phyloP scores from a whole-genome alignment of 35 echinoderm and acorn worm genomes.

The Eucidaris tribuloides region DNA sequence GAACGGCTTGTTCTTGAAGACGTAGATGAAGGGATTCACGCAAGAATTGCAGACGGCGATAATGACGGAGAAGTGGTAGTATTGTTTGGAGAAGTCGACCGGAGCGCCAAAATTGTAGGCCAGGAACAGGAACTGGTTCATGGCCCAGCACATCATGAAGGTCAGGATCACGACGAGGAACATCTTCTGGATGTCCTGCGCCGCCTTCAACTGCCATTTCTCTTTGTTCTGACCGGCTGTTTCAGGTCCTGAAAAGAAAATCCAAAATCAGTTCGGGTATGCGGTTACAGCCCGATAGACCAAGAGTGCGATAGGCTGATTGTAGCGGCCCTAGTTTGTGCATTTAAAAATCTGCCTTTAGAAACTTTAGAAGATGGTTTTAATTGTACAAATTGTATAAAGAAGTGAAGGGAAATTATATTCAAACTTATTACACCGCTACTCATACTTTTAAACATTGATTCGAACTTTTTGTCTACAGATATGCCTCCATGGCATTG shows the following conservation, averaged over 20 bases:
- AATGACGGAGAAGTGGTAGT: conserved; percentile 62
- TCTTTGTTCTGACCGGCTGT: conserved; percentile 1
- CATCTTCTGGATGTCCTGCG: conserved; percentile 39
- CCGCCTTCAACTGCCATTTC: conserved; percentile 37
- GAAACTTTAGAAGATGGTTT: no score
- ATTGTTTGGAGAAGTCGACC: conserved; percentile 31
- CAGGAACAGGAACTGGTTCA: conserved; percentile 62
- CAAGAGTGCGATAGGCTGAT: no score
- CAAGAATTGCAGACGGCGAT: conserved; percentile 55
- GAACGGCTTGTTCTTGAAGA: conserved; percentile 57
- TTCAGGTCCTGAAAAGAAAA: not conserved
- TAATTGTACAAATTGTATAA: no score
- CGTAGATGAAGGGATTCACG: conserved; percentile 71
- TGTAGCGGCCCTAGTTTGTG: no score
- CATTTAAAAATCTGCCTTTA: no score
- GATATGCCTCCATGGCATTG: no score
- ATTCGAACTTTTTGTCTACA: no score
- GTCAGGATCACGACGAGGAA: conserved; percentile 51
- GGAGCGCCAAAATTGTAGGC: conserved; percentile 50
- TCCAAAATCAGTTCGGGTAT: not conserved
- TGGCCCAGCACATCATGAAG: conserved; percentile 56
- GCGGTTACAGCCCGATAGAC: not conserved
- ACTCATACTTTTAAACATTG: no score
- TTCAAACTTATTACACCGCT: no score
- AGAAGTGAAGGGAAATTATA: no score